Percentiles rank a stretch among this genome's conserved stretches.
These are phyloP conservation scores for Apodemia duryi DNA, from an alignment of 2,888 invertebrate species.

Conservation along the genomic window DNA sequence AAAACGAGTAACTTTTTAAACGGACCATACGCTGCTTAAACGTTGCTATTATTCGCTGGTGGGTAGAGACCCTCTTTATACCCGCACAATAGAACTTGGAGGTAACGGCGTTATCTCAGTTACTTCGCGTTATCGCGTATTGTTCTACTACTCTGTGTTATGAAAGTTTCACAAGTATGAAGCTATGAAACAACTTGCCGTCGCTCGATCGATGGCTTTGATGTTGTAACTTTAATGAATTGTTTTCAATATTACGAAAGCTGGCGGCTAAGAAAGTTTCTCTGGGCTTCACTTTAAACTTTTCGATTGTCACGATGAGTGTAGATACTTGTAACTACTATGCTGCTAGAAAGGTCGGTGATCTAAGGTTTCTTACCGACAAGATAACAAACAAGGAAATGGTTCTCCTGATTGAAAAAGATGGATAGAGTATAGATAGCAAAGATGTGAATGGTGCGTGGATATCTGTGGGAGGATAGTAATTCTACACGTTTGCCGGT, in stretches of 20 bases:
- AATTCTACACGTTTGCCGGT: too few relatives aligned
- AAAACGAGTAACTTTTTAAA: too few relatives aligned
- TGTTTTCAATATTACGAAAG: constrained; percentile 10
- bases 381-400: too few relatives aligned
- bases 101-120: constrained; percentile 30
- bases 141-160: constrained; percentile 21
- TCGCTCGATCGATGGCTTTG: constrained; percentile 19
- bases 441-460: too few relatives aligned
- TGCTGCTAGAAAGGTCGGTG: too few relatives aligned
- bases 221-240: constrained; percentile 13
- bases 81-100: constrained; percentile 7
- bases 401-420: too few relatives aligned
- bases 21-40: background rate
- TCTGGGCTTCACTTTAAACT: background rate
- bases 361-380: too few relatives aligned
- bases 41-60: background rate
- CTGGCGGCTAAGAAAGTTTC: background rate
- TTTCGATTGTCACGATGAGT: background rate
- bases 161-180: constrained; percentile 20
- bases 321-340: too few relatives aligned
- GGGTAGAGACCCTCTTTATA: background rate
- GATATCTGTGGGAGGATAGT: too few relatives aligned
- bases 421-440: too few relatives aligned
- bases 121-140: constrained; percentile 32
- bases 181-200: constrained; percentile 24